Evolutionary conservation across 2,888 invertebrate genomes (phyloP).

Genomic region (Apamea anceps): DNA sequence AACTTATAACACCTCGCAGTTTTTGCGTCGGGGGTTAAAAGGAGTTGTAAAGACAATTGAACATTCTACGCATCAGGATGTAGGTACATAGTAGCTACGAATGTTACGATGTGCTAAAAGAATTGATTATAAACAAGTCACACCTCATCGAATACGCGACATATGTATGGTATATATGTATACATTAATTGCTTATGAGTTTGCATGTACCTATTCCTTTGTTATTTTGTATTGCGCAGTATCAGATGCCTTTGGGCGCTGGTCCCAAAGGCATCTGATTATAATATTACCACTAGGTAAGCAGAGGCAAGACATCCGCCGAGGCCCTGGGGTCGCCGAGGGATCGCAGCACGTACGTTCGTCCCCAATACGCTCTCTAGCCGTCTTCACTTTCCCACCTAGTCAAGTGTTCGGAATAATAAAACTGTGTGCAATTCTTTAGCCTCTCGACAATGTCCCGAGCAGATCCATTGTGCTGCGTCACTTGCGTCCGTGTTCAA

Average conservation of each 20-base stretch:
- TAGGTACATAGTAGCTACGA: background rate
- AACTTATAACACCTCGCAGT: too few relatives aligned
- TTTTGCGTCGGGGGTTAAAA: too few relatives aligned
- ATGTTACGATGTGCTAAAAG: conserved; percentile 4
- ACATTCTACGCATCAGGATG: background rate
- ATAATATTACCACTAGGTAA: conserved; percentile 74
- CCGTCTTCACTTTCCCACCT: conserved; percentile 79
- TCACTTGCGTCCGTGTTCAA: conserved; percentile 74
- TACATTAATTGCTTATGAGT: conserved; percentile 44
- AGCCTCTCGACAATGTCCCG: conserved; percentile 74
- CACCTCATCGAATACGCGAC: conserved; percentile 26
- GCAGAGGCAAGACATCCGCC: conserved; percentile 68
- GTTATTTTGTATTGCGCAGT: conserved; percentile 44
- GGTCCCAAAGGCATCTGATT: conserved; percentile 71
- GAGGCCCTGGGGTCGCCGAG: conserved; percentile 72
- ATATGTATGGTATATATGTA: conserved; percentile 1
- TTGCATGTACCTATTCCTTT: conserved; percentile 40
- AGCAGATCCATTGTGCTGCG: conserved; percentile 74
- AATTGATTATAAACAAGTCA: conserved; percentile 18
- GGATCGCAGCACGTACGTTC: conserved; percentile 78
- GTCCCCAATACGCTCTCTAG: conserved; percentile 78
- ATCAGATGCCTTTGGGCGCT: conserved; percentile 30
- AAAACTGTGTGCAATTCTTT: conserved; percentile 78
- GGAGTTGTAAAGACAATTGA: conserved; percentile 2
- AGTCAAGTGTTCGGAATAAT: conserved; percentile 79